Percentiles rank a stretch among this genome's conserved stretches.
Evolutionary conservation across 1,140 invertebrate genomes (phyloP).

Genomic region (Carcinoscorpius rotundicauda): DNA sequence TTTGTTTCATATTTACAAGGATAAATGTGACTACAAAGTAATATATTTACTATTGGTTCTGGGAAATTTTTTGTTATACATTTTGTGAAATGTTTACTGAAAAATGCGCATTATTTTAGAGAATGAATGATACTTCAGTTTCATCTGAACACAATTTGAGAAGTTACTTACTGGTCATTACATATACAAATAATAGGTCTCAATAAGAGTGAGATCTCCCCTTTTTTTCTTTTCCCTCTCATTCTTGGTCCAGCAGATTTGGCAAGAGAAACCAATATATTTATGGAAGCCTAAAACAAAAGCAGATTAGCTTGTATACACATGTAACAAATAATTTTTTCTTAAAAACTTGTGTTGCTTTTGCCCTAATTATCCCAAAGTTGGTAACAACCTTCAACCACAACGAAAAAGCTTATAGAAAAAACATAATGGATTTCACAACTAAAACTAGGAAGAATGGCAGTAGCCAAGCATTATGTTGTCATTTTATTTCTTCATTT

Average conservation of each 20-base stretch:
- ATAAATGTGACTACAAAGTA: too few species aligned
- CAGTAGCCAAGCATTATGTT: too few species aligned
- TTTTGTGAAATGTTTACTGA: too few species aligned
- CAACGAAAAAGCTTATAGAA: slow-evolving; percentile 8
- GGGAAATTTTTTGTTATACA: too few species aligned
- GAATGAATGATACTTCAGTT: too few species aligned
- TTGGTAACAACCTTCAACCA: not conserved
- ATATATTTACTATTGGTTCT: too few species aligned
- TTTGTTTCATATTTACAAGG: too few species aligned
- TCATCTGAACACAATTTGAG: not conserved
- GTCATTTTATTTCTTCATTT: too few species aligned
- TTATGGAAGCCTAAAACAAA: slow-evolving; percentile 57
- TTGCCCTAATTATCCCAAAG: not conserved
- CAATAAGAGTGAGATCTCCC: slow-evolving; percentile 42
- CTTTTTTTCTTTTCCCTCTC: slow-evolving; percentile 35
- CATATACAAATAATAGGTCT: slow-evolving; percentile 93
- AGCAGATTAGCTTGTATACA: slow-evolving; percentile 9
- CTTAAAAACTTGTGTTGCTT: not conserved
- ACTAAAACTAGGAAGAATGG: too few species aligned
- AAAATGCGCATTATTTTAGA: too few species aligned
- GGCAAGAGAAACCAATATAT: slow-evolving; percentile 68
- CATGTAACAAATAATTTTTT: slow-evolving; percentile 1
- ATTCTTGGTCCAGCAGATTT: slow-evolving; percentile 41
- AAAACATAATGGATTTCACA: slow-evolving; percentile 27
- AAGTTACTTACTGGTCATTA: slow-evolving; percentile 59